Base-by-base conservation (phyloP, 2,113 vertebrate species). In the Ceratotherium simum region DNA sequence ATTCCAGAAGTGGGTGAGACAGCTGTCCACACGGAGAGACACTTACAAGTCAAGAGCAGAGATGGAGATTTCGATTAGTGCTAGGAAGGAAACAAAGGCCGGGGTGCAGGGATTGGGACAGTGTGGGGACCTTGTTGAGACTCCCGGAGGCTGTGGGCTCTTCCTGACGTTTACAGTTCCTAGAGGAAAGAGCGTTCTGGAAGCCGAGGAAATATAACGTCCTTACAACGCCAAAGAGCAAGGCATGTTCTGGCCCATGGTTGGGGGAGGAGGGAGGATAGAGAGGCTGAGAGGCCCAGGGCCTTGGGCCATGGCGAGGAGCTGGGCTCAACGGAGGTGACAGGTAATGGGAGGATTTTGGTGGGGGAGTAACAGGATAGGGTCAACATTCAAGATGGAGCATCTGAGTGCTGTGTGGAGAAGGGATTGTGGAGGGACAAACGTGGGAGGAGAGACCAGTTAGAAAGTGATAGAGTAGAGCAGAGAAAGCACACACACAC, bases 21-120 rank as follows among this genome's bases (percentile, higher is more conserved):
- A 23, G 21, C 16, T 3, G 72, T 17, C n/a, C 10, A 46, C 2
- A 12, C 0, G 0, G 18, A 65, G 3, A 3, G 67, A 72, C 18
- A 6, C 25, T 23, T 33, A 3, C 13, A 33, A 36, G 20, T 36
- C 58, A 70, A 31, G 11, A 75, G 31, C 10, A 48, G 23, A 3
- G 10, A 20, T 46, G 56, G 48, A 64, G 25, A 31, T 31, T n/a
- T 18, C 27, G 11, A 6, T n/a, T 20, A 46, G 20, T 23, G 11
- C 4, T 65, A 23, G 29, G 42, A 46, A 25, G 65, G 31, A 70
- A 58, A 36, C 56, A 36, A 10, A 13, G 3, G 18, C 23, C 73
- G 1, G 16, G 10, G 23, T 31, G 17, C 69, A 48, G 20, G 36
- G 36, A 62, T 46, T 62, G 31, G 3, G 54, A 12, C 25, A 18